A percentile compares a stretch with the other conserved stretches of the same genome.
Evolutionary conservation across 2,113 vertebrate genomes (phyloP).

Genomic region (Formicarius rufipectus): DNA sequence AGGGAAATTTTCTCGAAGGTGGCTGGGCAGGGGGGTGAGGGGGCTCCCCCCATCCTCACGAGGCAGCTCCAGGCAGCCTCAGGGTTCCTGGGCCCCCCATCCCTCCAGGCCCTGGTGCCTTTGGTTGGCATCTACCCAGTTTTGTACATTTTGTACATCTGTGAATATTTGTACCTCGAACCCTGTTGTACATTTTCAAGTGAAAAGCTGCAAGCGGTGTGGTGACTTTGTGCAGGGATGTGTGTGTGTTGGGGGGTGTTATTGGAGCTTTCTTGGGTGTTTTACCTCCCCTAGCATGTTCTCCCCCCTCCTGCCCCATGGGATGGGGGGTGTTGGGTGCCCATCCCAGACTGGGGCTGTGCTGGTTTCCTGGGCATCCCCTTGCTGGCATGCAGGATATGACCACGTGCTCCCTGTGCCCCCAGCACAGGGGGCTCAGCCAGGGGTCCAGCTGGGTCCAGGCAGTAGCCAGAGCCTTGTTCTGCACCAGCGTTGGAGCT

Average conservation of each 20-base stretch:
- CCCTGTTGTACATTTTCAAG: not conserved
- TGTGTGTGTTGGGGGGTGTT: no score
- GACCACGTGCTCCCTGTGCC: fast-evolving
- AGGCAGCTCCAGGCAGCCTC: not conserved
- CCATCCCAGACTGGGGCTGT: fast-evolving
- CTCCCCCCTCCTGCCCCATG: fast-evolving
- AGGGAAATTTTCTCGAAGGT: not conserved
- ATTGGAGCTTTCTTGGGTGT: not conserved
- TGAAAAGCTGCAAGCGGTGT: not conserved
- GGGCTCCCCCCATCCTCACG: fast-evolving
- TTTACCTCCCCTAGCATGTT: not conserved
- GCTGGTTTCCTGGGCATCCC: not conserved
- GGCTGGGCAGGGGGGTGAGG: not conserved
- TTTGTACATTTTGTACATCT: not conserved
- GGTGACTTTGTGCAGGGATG: not conserved
- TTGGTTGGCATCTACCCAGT: not conserved
- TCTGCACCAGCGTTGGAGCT: not conserved
- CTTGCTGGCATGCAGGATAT: not conserved
- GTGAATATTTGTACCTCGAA: not conserved
- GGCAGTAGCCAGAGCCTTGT: not conserved
- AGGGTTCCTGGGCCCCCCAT: not conserved
- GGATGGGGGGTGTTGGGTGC: not conserved
- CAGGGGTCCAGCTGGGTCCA: not conserved
- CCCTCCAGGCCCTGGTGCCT: not conserved
- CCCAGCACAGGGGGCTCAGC: not conserved